These are phyloP conservation scores for Oncorhynchus gorbuscha DNA, from an alignment of 2,113 vertebrate species.

Conservation along the genomic window DNA sequence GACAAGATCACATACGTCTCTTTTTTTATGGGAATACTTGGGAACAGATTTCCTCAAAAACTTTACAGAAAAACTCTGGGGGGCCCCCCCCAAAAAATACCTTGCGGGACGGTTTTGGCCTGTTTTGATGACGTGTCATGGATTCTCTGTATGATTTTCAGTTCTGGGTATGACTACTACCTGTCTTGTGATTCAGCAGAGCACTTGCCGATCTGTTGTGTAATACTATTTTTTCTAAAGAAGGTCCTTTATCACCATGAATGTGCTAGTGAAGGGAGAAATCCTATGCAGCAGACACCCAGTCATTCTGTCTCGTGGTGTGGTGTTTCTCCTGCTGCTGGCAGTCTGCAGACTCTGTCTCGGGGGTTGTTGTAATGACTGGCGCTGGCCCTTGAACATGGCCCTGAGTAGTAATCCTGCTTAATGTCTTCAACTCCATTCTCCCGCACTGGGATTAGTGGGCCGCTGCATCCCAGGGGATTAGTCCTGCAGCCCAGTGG, in stretches of 20 bases:
- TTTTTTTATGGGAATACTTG: no score
- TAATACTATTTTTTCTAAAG: background rate
- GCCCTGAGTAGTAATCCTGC: slow-evolving; percentile 67
- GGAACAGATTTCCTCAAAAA: no score
- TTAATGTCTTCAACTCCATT: slow-evolving; percentile 74
- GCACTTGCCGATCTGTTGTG: no score
- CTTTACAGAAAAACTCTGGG: no score
- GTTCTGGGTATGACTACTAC: slow-evolving; percentile 38
- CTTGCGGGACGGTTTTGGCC: background rate
- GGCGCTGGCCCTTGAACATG: slow-evolving; percentile 49
- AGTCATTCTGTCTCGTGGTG: slow-evolving; percentile 14
- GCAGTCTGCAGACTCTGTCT: background rate
- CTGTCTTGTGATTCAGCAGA: no score
- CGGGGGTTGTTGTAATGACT: slow-evolving; percentile 52
- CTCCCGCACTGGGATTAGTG: slow-evolving; percentile 68
- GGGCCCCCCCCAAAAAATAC: no score
- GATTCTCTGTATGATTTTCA: slow-evolving; percentile 26
- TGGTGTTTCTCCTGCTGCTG: background rate
- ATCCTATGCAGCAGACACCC: background rate
- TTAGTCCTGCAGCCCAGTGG: slow-evolving; percentile 62
- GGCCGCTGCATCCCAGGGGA: slow-evolving; percentile 67
- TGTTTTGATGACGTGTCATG: slow-evolving; percentile 30
- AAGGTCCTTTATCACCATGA: slow-evolving; percentile 11
- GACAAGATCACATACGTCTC: no score
- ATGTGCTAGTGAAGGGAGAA: slow-evolving; percentile 24